Evolutionary conservation across 2,113 vertebrate species (phyloP), one percentile per base, ranked within the genome.

Genomic region (Heterotilapia buettikoferi): DNA sequence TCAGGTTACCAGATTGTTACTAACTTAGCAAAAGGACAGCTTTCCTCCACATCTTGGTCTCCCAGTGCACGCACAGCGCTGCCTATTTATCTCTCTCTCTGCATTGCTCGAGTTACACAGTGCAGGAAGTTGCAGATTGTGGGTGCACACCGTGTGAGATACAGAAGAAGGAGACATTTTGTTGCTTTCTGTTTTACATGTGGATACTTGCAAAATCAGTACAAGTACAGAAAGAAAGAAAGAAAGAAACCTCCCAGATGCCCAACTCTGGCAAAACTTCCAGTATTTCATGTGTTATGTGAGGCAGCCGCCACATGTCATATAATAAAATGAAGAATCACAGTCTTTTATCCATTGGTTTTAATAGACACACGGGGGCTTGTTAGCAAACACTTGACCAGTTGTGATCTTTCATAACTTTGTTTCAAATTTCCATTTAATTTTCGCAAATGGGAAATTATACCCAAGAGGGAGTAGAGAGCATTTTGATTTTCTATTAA

Each of bases 401-500:
- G 71, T 31, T 47, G 13, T 79, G 82, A 89, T 88, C 71, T 89
- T 33, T 6, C 7, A 80, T 80, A 50, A 86, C 29, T 90, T 81
- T 80, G 61, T 78, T 92, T 53, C 6, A 88, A 78, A 83, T 90
- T 86, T 76, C 56, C 19, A 82, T 88, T 90, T 68, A 54, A 82
- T 90, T 88, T 84, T 87, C 45, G 31, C 56, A 89, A 92, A 90
- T 86, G 36, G 71, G 19, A 92, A 90, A 92, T 89, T 71, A 91
- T 57, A 81, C 68, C 88, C 89, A 82, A 82, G 84, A 86, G 78
- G 57, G 84, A 45, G 19, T 16, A 84, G 86, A 10, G 76, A 57
- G 54, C 83, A 47, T 91, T 93, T 89, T 7, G 83, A 66, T 89
- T 87, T 92, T 85, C 84, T 86, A 88, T 93, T 91, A 92, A 86